phyloP scores from a whole-genome alignment of 2,113 vertebrate species.

The Chunga burmeisteri region DNA sequence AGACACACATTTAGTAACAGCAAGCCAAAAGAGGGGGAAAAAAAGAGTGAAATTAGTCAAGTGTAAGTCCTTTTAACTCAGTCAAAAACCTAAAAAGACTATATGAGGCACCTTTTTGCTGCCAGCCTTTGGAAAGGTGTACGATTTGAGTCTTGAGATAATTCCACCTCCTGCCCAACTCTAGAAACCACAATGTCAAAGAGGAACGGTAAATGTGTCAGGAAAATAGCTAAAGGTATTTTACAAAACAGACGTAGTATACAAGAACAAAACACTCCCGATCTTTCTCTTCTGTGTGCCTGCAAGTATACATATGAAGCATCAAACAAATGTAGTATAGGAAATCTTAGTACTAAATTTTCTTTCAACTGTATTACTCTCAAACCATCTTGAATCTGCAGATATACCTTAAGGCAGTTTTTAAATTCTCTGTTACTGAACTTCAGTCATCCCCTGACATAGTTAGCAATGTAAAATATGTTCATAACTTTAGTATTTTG shows the following conservation, averaged over 20 bases:
- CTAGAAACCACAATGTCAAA: conserved; percentile 88
- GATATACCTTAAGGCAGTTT: neutral
- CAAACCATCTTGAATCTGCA: neutral
- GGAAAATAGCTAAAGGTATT: conserved; percentile 6
- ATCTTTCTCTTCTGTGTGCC: neutral
- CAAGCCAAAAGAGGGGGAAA: neutral
- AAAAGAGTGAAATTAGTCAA: neutral
- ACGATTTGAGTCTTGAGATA: conserved; percentile 86
- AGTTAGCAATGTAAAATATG: neutral
- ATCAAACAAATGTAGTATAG: neutral
- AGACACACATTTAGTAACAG: conserved; percentile 32
- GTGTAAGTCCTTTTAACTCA: conserved; percentile 55
- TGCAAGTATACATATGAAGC: neutral
- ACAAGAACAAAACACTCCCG: neutral
- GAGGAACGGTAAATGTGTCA: conserved; percentile 71
- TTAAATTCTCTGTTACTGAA: neutral
- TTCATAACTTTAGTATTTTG: neutral
- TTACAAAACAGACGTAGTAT: neutral
- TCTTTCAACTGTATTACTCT: neutral
- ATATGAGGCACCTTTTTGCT: conserved; percentile 85
- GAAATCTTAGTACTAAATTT: neutral
- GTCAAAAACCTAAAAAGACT: conserved; percentile 37
- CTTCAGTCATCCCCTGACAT: neutral
- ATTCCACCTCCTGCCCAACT: conserved; percentile 81
- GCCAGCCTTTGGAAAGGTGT: conserved; percentile 84